Conservation (phyloP, 1,140 invertebrate genomes). For the Bombus consobrinus region DNA sequence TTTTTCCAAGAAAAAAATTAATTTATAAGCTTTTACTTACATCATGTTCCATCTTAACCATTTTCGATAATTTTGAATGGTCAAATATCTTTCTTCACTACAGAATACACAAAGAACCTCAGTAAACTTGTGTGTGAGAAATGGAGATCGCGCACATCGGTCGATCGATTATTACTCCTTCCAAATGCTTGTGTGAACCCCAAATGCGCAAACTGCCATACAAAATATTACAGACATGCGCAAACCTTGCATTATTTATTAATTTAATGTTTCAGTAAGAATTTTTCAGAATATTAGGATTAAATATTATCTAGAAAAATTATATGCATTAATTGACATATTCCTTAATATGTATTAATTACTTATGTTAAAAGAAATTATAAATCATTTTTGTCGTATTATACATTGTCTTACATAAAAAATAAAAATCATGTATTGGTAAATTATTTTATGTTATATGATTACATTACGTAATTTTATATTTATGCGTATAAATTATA, state of each 20-base stretch:
- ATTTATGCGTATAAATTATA: neutral
- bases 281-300: neutral
- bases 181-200: conserved; percentile 62
- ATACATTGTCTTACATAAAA: neutral
- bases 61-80: conserved; percentile 61
- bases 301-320: conserved; percentile 1
- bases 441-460: neutral
- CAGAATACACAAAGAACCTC: conserved; percentile 18
- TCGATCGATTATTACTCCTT: conserved; percentile 65
- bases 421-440: neutral
- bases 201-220: conserved; percentile 43
- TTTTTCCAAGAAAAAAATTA: neutral
- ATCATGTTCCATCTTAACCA: conserved; percentile 82
- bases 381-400: neutral
- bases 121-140: conserved; percentile 3
- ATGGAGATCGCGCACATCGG: conserved; percentile 35
- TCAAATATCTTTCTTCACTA: conserved; percentile 5
- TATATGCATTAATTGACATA: neutral
- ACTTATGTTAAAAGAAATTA: neutral
- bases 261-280: neutral
- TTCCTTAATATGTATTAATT: neutral
- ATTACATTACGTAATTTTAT: neutral
- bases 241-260: neutral
- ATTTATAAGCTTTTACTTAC: conserved; percentile 68
- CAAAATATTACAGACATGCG: conserved; percentile 41